A percentile compares a stretch with the other conserved stretches of the same genome.
Conservation (phyloP, 2,113 vertebrate species). For the Trogon surrucura region DNA sequence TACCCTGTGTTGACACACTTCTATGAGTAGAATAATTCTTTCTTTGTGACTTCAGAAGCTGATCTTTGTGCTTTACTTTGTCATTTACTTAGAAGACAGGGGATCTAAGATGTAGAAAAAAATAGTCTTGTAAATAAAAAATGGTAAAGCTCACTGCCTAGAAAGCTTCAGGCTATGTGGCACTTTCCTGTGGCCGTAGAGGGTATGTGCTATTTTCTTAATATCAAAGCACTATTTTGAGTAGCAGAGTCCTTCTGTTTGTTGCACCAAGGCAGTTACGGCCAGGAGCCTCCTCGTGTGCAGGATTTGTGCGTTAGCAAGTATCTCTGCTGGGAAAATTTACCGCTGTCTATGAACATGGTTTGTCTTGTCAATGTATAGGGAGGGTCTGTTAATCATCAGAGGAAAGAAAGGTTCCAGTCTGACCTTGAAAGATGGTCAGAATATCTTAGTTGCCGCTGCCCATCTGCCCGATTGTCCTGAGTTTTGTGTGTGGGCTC, state of each 20-base stretch:
- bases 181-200: not conserved
- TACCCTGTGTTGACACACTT: not conserved
- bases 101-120: not conserved
- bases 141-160: accelerated
- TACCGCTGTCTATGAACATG: accelerated
- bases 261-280: not conserved
- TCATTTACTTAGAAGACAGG: not conserved
- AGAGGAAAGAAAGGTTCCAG: not conserved
- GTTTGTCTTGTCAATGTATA: not conserved
- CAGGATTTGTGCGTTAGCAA: not conserved
- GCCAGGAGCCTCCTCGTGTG: not conserved
- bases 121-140: not conserved
- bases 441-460: not conserved
- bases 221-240: not conserved
- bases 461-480: not conserved
- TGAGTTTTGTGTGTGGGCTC: not conserved
- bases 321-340: not conserved
- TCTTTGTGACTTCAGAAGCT: not conserved
- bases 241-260: not conserved
- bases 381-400: not conserved
- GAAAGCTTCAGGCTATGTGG: not conserved
- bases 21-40: not conserved
- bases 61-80: not conserved
- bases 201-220: not conserved
- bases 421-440: not conserved